Evolutionary conservation across 2,797 vertebrate species (phyloP).

Genomic region (Schizothorax lantsangensis): DNA sequence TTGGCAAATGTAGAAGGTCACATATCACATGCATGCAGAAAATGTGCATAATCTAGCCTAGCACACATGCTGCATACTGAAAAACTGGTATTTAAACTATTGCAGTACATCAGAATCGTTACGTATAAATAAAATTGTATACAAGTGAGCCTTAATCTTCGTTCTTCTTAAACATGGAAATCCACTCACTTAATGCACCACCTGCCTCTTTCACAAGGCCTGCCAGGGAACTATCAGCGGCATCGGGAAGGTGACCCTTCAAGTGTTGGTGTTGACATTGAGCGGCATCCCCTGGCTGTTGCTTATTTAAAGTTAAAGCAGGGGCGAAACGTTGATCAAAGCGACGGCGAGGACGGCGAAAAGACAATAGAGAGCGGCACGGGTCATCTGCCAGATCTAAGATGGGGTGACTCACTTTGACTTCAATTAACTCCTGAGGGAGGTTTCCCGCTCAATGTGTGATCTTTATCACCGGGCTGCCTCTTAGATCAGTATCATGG

Average conservation of each 20-base stretch:
- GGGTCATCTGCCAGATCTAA: slow-evolving; percentile 83
- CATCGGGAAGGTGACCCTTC: slow-evolving; percentile 54
- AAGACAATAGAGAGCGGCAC: slow-evolving; percentile 67
- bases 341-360: slow-evolving; percentile 58
- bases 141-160: neutral
- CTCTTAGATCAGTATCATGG: slow-evolving; percentile 81
- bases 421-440: slow-evolving; percentile 85
- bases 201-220: slow-evolving; percentile 3
- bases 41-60: neutral
- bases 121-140: neutral
- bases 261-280: slow-evolving; percentile 67
- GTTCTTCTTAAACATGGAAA: neutral
- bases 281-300: slow-evolving; percentile 65
- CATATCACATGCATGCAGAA: neutral
- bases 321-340: slow-evolving; percentile 64
- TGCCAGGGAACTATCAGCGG: slow-evolving; percentile 15
- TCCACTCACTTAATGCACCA: neutral
- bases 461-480: slow-evolving; percentile 81
- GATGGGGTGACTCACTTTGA: slow-evolving; percentile 82
- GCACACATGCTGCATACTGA: neutral
- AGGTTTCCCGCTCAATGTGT: slow-evolving; percentile 79
- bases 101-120: neutral
- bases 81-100: neutral
- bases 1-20: neutral
- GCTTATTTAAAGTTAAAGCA: slow-evolving; percentile 66